A percentile compares a stretch with the other conserved stretches of the same genome.
Conservation (phyloP, 1,140 invertebrate species). For the Drosophila ambigua region DNA sequence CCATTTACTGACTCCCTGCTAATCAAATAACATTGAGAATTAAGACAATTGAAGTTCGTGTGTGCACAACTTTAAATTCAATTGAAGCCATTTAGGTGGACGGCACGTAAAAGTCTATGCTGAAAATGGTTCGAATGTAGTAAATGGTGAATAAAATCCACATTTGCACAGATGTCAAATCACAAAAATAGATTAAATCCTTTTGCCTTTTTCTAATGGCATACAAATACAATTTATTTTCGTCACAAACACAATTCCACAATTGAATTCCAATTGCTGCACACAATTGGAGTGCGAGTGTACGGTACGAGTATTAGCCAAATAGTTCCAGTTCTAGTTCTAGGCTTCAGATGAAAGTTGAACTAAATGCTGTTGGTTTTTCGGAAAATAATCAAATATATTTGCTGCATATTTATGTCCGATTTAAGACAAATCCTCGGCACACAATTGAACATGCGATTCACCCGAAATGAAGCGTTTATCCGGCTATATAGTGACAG, state of each 20-base stretch:
- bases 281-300: constrained; percentile 11
- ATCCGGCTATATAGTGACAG: too few species aligned
- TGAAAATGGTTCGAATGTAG: constrained; percentile 5
- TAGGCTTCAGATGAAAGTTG: not conserved
- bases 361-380: not conserved
- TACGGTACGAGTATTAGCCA: too few species aligned
- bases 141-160: constrained; percentile 37
- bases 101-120: constrained; percentile 23
- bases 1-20: not conserved
- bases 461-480: too few species aligned
- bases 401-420: too few species aligned
- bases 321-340: too few species aligned
- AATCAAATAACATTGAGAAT: constrained; percentile 28
- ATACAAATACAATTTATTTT: constrained; percentile 51
- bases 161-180: constrained; percentile 52
- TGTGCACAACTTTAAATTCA: constrained; percentile 31
- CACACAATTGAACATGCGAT: too few species aligned
- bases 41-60: not conserved
- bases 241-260: constrained; percentile 34
- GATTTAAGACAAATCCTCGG: too few species aligned
- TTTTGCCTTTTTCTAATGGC: constrained; percentile 26
- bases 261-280: constrained; percentile 42
- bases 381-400: too few species aligned
- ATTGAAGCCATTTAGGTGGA: not conserved
- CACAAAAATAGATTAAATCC: constrained; percentile 31